These are phyloP conservation scores for Solenopsis invicta DNA, from an alignment of 1,140 invertebrate species.

Conservation along the genomic window DNA sequence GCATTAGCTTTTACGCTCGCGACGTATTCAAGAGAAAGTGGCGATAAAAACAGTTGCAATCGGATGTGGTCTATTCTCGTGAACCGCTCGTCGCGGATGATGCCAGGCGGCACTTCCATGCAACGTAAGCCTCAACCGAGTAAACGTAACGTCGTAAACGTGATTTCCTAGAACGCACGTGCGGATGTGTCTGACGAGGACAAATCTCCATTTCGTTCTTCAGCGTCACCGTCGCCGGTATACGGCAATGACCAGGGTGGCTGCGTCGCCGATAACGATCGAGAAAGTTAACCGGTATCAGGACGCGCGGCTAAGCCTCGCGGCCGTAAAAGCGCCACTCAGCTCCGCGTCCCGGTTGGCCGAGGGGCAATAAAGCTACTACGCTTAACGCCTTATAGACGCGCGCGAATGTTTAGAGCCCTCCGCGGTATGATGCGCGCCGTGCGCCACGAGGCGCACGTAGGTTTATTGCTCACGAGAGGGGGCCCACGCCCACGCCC, in stretches of 20 bases:
- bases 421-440: slow-evolving; percentile 64
- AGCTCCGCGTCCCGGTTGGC: slow-evolving; percentile 61
- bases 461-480: slow-evolving; percentile 73
- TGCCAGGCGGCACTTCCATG: background rate
- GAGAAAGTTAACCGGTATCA: slow-evolving; percentile 74
- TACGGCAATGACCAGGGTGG: slow-evolving; percentile 55
- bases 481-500: too few species aligned
- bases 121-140: background rate
- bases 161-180: slow-evolving; percentile 41
- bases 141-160: slow-evolving; percentile 54
- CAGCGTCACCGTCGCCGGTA: background rate
- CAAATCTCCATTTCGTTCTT: slow-evolving; percentile 55
- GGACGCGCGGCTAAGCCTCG: slow-evolving; percentile 64
- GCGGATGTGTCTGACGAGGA: slow-evolving; percentile 4
- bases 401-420: slow-evolving; percentile 71
- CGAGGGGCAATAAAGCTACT: slow-evolving; percentile 66
- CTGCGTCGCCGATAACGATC: slow-evolving; percentile 69
- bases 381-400: slow-evolving; percentile 75
- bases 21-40: background rate
- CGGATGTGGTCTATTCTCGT: slow-evolving; percentile 29
- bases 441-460: slow-evolving; percentile 62
- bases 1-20: background rate
- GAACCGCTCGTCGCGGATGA: background rate
- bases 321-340: slow-evolving; percentile 67
- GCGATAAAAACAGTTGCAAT: slow-evolving; percentile 40